Evolutionary conservation across 2,113 vertebrate genomes (phyloP).

Genomic region (Grammomys dolichurus): DNA sequence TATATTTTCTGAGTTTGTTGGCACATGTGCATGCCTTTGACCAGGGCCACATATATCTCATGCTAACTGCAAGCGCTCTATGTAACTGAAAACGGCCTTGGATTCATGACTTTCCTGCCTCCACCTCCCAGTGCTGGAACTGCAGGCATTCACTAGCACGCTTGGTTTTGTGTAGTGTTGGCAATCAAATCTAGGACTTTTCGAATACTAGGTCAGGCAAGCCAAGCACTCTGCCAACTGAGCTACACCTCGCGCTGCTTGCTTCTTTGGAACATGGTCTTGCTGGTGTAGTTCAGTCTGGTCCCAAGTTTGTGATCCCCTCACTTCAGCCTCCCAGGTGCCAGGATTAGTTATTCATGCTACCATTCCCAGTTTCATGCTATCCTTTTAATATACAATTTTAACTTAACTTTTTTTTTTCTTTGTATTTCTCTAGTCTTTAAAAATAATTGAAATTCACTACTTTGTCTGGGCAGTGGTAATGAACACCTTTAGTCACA

Average conservation of each 20-base stretch:
- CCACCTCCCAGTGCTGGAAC: not conserved
- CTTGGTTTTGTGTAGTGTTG: not conserved
- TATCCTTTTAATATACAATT: not conserved
- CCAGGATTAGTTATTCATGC: not conserved
- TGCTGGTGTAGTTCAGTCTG: not conserved
- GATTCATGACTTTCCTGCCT: not conserved
- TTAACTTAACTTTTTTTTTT: conserved; percentile 17
- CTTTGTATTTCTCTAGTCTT: conserved; percentile 20
- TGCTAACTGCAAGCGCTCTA: not conserved
- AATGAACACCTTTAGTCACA: not conserved
- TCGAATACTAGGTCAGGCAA: too few species aligned
- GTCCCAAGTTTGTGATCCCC: not conserved
- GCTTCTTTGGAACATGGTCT: not conserved
- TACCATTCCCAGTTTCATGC: not conserved
- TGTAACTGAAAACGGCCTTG: not conserved
- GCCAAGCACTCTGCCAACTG: not conserved
- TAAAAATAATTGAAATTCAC: conserved; percentile 18
- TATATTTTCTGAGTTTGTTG: not conserved
- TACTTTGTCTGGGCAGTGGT: not conserved
- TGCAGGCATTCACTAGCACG: not conserved
- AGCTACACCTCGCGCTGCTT: not conserved
- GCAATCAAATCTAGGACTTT: not conserved
- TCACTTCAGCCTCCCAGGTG: not conserved
- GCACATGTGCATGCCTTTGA: not conserved
- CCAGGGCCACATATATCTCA: not conserved